phyloP scores from a whole-genome alignment of 2,888 invertebrate genomes.

The Acronicta aceris region DNA sequence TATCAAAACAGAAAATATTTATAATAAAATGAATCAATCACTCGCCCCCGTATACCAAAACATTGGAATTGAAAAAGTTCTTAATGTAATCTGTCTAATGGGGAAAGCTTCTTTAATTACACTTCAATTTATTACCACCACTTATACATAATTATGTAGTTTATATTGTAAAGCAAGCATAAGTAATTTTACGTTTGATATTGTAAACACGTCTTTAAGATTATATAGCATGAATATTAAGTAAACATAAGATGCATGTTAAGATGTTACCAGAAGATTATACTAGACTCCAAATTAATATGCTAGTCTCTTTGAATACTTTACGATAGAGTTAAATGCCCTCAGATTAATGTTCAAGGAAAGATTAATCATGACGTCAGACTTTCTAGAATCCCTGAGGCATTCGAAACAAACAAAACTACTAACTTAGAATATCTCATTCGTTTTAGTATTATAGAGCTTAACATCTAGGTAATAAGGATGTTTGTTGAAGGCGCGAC shows the following conservation, averaged over 20 bases:
- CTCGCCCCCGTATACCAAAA: conserved; percentile 5
- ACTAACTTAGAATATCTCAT: neutral
- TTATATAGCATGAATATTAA: neutral
- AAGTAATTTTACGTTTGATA: neutral
- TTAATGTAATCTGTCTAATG: conserved; percentile 16
- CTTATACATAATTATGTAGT: no score
- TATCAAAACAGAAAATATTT: conserved; percentile 30
- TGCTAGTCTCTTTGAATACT: no score
- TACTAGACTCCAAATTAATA: no score
- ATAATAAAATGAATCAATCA: conserved; percentile 24
- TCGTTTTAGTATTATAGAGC: neutral
- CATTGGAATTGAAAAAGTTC: conserved; percentile 22
- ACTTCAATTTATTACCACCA: neutral
- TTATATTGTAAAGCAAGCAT: neutral
- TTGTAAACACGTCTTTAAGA: neutral
- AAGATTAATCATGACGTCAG: neutral
- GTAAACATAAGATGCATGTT: no score
- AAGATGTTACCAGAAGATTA: no score
- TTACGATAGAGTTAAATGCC: no score
- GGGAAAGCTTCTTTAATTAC: no score
- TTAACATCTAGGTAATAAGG: neutral
- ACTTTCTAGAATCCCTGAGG: neutral
- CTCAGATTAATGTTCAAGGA: neutral
- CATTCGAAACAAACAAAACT: conserved; percentile 8
- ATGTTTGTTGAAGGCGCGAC: neutral